Conservation (phyloP, 2,113 vertebrate genomes). For the Bungarus multicinctus region DNA sequence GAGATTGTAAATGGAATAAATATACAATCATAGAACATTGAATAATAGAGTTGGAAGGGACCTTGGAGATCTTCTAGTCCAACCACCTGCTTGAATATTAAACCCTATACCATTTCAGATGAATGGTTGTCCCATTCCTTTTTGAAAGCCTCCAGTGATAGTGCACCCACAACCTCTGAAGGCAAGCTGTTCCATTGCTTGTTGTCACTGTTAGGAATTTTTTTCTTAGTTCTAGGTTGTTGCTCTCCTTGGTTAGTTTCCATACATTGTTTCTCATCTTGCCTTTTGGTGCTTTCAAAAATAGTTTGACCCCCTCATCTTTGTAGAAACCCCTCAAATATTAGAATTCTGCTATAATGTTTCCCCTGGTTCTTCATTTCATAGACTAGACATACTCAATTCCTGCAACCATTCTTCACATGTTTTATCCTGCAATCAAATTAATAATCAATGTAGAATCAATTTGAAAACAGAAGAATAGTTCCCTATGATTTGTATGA, state of each 20-base stretch:
- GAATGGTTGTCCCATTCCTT: neutral
- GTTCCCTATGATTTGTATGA: neutral
- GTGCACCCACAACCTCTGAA: neutral
- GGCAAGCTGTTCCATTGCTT: neutral
- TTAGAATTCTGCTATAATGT: neutral
- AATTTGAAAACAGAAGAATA: neutral
- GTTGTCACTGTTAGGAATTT: neutral
- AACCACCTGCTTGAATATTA: neutral
- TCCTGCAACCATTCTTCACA: neutral
- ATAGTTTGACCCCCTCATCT: neutral
- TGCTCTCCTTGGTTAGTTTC: neutral
- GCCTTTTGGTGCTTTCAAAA: neutral
- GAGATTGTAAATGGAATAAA: neutral
- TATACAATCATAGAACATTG: neutral
- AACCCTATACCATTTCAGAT: neutral
- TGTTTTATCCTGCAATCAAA: neutral
- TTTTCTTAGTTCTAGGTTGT: neutral
- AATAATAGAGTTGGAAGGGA: neutral
- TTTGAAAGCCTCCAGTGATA: neutral
- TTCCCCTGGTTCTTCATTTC: neutral
- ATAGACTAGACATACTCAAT: neutral
- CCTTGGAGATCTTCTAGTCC: neutral
- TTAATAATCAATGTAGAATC: neutral
- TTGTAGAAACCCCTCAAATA: neutral
- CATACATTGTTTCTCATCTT: neutral